Base-by-base conservation (phyloP, 2,113 vertebrate species). In the Steatornis caripensis region DNA sequence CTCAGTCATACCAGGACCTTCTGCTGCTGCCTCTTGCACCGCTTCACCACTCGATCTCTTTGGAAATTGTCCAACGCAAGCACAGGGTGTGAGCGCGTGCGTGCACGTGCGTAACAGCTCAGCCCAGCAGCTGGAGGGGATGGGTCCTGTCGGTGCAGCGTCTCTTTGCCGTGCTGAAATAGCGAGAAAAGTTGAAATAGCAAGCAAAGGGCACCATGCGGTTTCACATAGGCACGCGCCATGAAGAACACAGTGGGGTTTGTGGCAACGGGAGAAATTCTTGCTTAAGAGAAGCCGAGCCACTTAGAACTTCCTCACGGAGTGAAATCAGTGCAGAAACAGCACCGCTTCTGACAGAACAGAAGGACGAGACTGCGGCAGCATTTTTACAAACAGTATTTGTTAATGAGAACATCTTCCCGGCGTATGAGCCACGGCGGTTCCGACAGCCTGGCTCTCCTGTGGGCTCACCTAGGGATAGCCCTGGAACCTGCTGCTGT, bases 91-190 rank as follows among this genome's bases (percentile, higher is more conserved):
- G 58, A 81, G 23, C 2, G 17, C 10, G 1, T 11, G 11, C 11
- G 16, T 41, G 29, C n/a, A 7, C 2, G 1, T 26, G 34, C 48
- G 21, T 26, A 78, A 1, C 0, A 0, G 27, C 30, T 69, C 27
- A 70, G 34, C 32, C 34, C 65, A 62, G 61, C 37, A 82, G 41
- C 22, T 29, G 26, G 57, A 78, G 19, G 12, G 13, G 17, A 58
- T 41, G 17, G 0, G 12, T 30, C 84, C 51, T 48, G 16, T 24
- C 65, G 12, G 39, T 20, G 48, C 10, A 26, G 19, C 7, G 8
- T 12, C 18, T 34, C 4, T 46, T 26, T 58, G 49, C 76, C 37
- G 7, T 32, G n/a, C 36, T 85, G 65, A 66, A 88, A 75, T 7
- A 61, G 26, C 26, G 90, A 45, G 10, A 43, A 13, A 71, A 55